Conservation (phyloP, 2,113 vertebrate genomes). For the Xenopus tropicalis region UCB_Xtro_10.0 CM004443.2:45746501-45747000, state of each 20-base stretch:
- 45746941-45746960: too few species aligned
- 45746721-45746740: constrained; percentile 30
- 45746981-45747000: too few species aligned
- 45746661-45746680: constrained; percentile 29
- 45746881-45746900: background rate
- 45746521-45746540: background rate
- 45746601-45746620: constrained; percentile 13
- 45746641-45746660: constrained; percentile 30
- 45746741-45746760: constrained; percentile 39
- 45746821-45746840: constrained; percentile 16
- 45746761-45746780: constrained; percentile 19
- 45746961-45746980: too few species aligned
- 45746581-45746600: constrained; percentile 6
- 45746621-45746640: constrained; percentile 32
- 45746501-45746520: background rate
- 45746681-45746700: constrained; percentile 35
- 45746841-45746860: background rate
- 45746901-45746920: too few species aligned
- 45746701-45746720: constrained; percentile 32
- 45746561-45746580: background rate
- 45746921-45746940: too few species aligned
- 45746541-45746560: background rate
- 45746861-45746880: background rate
- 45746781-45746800: constrained; percentile 34
- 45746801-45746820: constrained; percentile 3